Evolutionary conservation across 2,797 vertebrate genomes (phyloP), one percentile per base, ranked within the genome.

Genomic region (Sternotherus odoratus): DNA sequence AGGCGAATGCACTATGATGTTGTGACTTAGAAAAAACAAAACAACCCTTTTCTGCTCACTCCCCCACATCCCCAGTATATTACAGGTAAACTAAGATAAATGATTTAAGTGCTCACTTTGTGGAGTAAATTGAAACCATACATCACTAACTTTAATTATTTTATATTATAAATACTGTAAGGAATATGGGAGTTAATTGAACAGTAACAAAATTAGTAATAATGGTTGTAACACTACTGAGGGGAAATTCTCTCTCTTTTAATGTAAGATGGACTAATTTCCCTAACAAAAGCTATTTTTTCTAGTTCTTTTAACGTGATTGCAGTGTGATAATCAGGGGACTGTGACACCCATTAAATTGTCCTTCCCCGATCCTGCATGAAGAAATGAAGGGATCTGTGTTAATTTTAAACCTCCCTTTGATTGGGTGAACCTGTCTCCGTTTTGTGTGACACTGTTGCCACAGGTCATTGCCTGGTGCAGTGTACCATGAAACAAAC

Each of bases 401-500:
- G 98, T 99, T 99, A 99, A 99, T 99, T 99, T 99, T 98, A 98
- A 98, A 98, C 97, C 97, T 95, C 77, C 96, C 98, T 99, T 99
- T 99, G 99, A 99, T 99, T 99, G 99, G 99, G 98, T 98, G 99
- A 99, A 98, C 98, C 98, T 98, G 98, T 97, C 98, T 98, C 98
- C 97, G 98, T 98, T 97, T 94, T 97, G 98, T 95, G 97, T 97
- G 98, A 98, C 99, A 98, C 95, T 98, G 98, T 97, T 97, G 98
- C 98, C 98, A 99, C 99, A 99, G 99, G 99, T 99, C 99, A 99
- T 98, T 98, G 99, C 98, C 98, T 99, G 98, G 98, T 98, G 99
- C 99, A 98, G 98, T 97, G 98, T 99, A 99, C 98, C 99, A 98
- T 99, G 99, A 99, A 99, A 99, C 99, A 99, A 99, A 99, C 99